A percentile compares a stretch with the other conserved stretches of the same genome.
Evolutionary conservation across 2,113 vertebrate species (phyloP).

Genomic region (Neolamprologus longior): DNA sequence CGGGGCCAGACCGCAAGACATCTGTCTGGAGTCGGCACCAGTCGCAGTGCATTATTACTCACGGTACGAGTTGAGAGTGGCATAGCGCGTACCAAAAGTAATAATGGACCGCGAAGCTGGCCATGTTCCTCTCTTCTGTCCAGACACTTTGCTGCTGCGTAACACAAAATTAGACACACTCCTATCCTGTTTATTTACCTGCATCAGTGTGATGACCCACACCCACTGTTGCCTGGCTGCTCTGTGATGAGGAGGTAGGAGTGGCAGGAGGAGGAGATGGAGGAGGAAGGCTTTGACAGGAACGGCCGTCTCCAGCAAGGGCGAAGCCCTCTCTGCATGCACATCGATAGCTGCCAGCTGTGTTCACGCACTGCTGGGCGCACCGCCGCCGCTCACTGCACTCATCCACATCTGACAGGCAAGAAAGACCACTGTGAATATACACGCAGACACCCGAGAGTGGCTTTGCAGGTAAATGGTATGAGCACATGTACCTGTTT

Average conservation of each 20-base stretch:
- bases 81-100: conserved; percentile 99
- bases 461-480: background rate
- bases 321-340: conserved; percentile 70
- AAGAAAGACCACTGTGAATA: background rate
- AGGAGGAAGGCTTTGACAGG: conserved; percentile 55
- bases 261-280: background rate
- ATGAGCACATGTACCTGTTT: conserved; percentile 72
- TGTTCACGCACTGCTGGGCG: conserved; percentile 78
- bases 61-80: conserved; percentile 99
- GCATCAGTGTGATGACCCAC: conserved; percentile 9
- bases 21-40: conserved; percentile 64
- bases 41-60: conserved; percentile 99
- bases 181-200: conserved; percentile 43
- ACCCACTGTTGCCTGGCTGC: conserved; percentile 8
- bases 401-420: conserved; percentile 80
- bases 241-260: background rate
- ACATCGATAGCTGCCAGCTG: conserved; percentile 77
- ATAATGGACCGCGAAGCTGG: conserved; percentile 90
- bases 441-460: background rate
- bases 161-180: background rate
- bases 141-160: background rate
- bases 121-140: conserved; percentile 39
- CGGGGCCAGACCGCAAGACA: background rate
- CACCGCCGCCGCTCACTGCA: conserved; percentile 69
- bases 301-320: conserved; percentile 53